phyloP scores from a whole-genome alignment of 2,888 invertebrate species.

The Prenolepis imparis region DNA sequence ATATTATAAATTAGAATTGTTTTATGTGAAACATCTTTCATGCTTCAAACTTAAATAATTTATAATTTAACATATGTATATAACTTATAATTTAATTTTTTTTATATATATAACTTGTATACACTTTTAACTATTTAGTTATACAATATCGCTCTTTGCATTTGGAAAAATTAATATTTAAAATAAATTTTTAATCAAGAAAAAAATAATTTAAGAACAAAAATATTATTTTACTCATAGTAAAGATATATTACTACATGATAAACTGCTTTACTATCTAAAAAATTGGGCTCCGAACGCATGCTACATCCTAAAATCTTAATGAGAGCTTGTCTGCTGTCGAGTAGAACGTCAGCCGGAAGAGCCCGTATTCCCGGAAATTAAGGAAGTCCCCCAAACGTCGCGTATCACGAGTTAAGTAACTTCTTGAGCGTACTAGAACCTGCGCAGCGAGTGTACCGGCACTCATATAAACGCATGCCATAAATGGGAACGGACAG shows the following conservation, averaged over 20 bases:
- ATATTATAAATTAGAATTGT: not conserved
- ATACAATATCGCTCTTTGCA: not conserved
- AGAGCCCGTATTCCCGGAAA: conserved; percentile 74
- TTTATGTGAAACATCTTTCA: conserved; percentile 1
- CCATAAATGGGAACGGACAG: conserved; percentile 47
- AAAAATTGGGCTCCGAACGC: conserved; percentile 59
- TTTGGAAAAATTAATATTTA: not conserved
- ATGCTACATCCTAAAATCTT: conserved; percentile 71
- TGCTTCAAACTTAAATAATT: not conserved
- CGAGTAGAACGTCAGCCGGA: conserved; percentile 75
- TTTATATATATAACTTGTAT: not conserved
- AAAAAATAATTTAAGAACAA: not conserved
- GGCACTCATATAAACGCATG: conserved; percentile 35
- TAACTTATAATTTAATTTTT: not conserved
- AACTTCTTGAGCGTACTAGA: conserved; percentile 64
- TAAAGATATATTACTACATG: conserved; percentile 6
- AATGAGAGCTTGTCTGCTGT: conserved; percentile 75
- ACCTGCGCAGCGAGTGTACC: conserved; percentile 57
- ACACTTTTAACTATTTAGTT: not conserved
- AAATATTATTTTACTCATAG: not conserved
- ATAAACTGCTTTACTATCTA: conserved; percentile 37
- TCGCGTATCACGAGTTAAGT: conserved; percentile 75
- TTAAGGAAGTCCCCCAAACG: conserved; percentile 76
- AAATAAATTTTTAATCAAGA: not conserved
- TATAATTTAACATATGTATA: not conserved